These are phyloP conservation scores for Thalassoma bifasciatum DNA, from an alignment of 2,113 vertebrate species.

Conservation along the genomic window DNA sequence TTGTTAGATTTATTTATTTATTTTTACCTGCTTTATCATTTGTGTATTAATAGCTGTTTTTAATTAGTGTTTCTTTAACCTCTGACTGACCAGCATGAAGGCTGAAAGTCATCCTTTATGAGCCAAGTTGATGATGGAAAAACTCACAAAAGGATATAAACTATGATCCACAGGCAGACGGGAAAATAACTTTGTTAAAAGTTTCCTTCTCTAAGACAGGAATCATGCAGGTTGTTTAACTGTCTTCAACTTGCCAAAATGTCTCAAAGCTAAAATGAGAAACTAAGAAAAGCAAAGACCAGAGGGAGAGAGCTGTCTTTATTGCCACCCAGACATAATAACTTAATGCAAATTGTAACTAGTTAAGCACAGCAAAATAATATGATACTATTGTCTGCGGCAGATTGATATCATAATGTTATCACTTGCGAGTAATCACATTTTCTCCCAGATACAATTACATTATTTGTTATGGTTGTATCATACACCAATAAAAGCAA, in stretches of 20 bases:
- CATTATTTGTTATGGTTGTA: conserved; percentile 98
- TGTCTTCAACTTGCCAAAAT: conserved; percentile 52
- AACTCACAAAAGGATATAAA: not conserved
- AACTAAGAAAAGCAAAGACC: conserved; percentile 67
- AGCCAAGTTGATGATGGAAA: conserved; percentile 13
- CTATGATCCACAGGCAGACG: not conserved
- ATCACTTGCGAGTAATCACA: conserved; percentile 95
- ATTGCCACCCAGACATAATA: conserved; percentile 83
- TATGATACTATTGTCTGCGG: conserved; percentile 82
- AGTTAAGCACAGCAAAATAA: conserved; percentile 88
- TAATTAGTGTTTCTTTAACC: conserved; percentile 35
- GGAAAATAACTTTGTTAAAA: conserved; percentile 33
- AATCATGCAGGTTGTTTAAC: conserved; percentile 43
- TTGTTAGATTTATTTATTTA: too few relatives aligned
- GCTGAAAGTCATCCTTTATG: conserved; percentile 6
- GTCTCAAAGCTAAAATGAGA: conserved; percentile 69
- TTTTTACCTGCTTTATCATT: conserved; percentile 49
- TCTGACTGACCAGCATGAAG: conserved; percentile 27
- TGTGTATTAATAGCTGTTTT: conserved; percentile 60
- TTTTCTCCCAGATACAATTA: conserved; percentile 94
- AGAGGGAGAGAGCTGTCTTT: conserved; percentile 72
- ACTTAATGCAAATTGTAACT: conserved; percentile 89
- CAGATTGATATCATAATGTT: conserved; percentile 86
- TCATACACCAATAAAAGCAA: conserved; percentile 98
- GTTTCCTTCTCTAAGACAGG: conserved; percentile 47